A percentile compares a stretch with the other conserved stretches of the same genome.
These are phyloP conservation scores for Pipistrellus pygmaeus DNA, from an alignment of 2,797 vertebrate genomes.

Conservation along the genomic window DNA sequence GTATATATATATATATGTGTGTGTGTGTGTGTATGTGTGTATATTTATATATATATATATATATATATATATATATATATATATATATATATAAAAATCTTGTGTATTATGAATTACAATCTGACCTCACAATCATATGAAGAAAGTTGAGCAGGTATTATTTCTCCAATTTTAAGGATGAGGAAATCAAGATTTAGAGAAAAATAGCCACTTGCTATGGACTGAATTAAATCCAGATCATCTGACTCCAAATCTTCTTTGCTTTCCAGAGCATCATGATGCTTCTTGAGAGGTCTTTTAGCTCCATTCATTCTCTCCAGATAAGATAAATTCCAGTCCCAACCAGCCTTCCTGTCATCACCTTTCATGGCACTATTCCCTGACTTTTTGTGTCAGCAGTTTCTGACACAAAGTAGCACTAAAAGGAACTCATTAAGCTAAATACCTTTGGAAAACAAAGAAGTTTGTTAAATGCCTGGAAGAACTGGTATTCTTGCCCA, in stretches of 20 bases:
- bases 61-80: neutral
- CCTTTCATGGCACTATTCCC: conserved; percentile 13
- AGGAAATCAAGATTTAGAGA: conserved; percentile 36
- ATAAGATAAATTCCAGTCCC: neutral
- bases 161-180: conserved; percentile 7
- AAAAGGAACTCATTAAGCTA: conserved; percentile 16
- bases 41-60: neutral
- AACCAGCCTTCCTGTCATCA: neutral
- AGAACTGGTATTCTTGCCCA: conserved; percentile 33
- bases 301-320: neutral
- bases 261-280: conserved; percentile 2
- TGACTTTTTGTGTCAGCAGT: conserved; percentile 6
- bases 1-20: neutral
- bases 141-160: neutral
- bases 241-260: neutral
- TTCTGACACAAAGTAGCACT: conserved; percentile 33
- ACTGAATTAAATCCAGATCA: conserved; percentile 8
- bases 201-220: neutral
- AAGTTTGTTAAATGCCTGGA: conserved; percentile 47
- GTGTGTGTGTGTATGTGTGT: too few relatives aligned
- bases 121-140: neutral
- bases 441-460: conserved; percentile 15
- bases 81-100: conserved; percentile 1
- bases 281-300: neutral
- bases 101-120: neutral